These are phyloP conservation scores for Schizotus pectinicornis DNA, from an alignment of 2,888 invertebrate species.

Conservation along the genomic window DNA sequence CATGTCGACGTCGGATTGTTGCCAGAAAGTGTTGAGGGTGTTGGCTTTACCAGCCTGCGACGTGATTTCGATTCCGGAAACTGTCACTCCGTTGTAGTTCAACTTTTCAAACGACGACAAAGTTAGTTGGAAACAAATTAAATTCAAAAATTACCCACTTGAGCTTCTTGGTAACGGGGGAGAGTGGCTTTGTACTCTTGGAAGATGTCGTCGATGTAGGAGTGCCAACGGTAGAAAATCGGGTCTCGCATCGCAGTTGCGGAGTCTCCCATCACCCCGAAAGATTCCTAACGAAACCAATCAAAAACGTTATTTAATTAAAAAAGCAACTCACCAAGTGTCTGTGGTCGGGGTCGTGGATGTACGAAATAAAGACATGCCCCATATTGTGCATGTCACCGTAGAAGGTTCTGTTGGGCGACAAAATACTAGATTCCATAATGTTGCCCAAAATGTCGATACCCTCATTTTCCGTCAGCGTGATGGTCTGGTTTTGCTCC, in stretches of 20 bases:
- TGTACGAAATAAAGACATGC: constrained; percentile 76
- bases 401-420: constrained; percentile 73
- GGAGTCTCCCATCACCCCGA: constrained; percentile 83
- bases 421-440: constrained; percentile 74
- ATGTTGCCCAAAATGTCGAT: constrained; percentile 83
- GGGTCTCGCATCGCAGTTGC: constrained; percentile 89
- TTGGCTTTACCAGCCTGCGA: constrained; percentile 62
- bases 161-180: constrained; percentile 65
- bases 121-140: neutral
- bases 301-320: no score
- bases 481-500: constrained; percentile 65
- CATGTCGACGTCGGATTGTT: constrained; percentile 78
- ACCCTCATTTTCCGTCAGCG: constrained; percentile 70
- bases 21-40: constrained; percentile 75
- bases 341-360: constrained; percentile 82
- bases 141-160: constrained; percentile 57
- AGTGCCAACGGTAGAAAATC: constrained; percentile 85
- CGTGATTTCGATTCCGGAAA: constrained; percentile 64
- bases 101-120: constrained; percentile 57
- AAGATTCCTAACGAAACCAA: constrained; percentile 67
- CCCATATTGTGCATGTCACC: constrained; percentile 86
- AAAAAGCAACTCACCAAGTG: constrained; percentile 66
- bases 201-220: constrained; percentile 80
- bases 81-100: constrained; percentile 68
- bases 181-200: constrained; percentile 74